A percentile compares a stretch with the other conserved stretches of the same genome.
Evolutionary conservation across 2,797 vertebrate species (phyloP).

Genomic region (Eulemur mongoz): DNA sequence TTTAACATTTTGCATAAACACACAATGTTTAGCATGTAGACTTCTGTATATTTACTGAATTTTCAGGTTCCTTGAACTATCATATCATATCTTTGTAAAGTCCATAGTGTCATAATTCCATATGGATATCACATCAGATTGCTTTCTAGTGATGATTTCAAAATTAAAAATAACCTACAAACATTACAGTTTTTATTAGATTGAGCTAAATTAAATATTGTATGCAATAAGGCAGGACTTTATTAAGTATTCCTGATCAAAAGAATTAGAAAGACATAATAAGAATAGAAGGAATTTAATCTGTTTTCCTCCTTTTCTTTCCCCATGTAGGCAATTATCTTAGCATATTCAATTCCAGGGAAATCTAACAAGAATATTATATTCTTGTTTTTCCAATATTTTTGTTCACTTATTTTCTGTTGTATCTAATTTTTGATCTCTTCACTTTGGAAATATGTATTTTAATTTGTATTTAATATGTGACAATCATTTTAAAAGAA

Average conservation of each 20-base stretch:
- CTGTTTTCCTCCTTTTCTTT: neutral
- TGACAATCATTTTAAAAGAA: neutral
- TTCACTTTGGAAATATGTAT: neutral
- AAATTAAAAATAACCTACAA: neutral
- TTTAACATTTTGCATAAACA: neutral
- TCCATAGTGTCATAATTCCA: neutral
- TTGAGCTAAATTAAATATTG: neutral
- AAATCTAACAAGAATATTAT: neutral
- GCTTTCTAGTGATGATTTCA: neutral
- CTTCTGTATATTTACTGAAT: neutral
- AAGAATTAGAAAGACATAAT: neutral
- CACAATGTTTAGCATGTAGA: neutral
- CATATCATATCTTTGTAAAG: neutral
- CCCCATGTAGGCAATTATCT: neutral
- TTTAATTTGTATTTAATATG: conserved; percentile 9
- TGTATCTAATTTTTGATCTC: neutral
- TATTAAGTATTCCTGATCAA: neutral
- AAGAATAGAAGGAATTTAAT: neutral
- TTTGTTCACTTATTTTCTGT: neutral
- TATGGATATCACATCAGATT: neutral
- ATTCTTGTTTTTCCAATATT: neutral
- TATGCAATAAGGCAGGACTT: neutral
- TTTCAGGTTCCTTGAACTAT: neutral
- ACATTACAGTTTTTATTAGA: neutral
- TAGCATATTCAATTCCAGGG: neutral